A percentile compares a stretch with the other conserved stretches of the same genome.
Conservation (phyloP, 2,888 invertebrate genomes). For the Ditylenchus weischeri region DNA sequence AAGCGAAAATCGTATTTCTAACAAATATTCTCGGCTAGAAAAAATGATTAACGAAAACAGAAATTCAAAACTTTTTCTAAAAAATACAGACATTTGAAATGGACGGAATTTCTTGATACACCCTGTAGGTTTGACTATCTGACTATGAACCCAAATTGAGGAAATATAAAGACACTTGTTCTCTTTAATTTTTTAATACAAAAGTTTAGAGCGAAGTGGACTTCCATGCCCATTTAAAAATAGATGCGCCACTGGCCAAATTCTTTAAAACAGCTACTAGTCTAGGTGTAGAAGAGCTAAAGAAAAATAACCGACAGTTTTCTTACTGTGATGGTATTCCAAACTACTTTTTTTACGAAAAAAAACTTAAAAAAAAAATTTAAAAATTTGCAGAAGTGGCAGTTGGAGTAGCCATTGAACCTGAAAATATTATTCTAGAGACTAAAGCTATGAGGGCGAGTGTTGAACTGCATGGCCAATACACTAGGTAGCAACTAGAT, state of each 20-base stretch:
- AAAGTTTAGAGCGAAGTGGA: slow-evolving; percentile 24
- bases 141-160: not conserved
- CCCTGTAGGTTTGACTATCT: not conserved
- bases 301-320: slow-evolving; percentile 25
- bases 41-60: no score
- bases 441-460: slow-evolving; percentile 39
- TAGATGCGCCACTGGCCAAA: slow-evolving; percentile 31
- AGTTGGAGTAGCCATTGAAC: slow-evolving; percentile 57
- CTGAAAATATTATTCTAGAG: slow-evolving; percentile 35
- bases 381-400: slow-evolving; percentile 48
- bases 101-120: no score
- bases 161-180: no score
- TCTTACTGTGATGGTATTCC: slow-evolving; percentile 27
- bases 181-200: no score
- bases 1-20: no score
- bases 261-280: slow-evolving; percentile 30
- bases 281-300: slow-evolving; percentile 25
- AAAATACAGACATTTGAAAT: no score
- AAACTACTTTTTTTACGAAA: not conserved
- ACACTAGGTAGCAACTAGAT: slow-evolving; percentile 35
- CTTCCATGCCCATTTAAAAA: slow-evolving; percentile 32
- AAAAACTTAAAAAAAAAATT: no score
- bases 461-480: slow-evolving; percentile 48
- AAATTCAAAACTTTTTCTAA: no score
- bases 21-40: no score